These are phyloP conservation scores for Danionella cerebrum DNA, from an alignment of 2,113 vertebrate species.

Conservation along the genomic window DNA sequence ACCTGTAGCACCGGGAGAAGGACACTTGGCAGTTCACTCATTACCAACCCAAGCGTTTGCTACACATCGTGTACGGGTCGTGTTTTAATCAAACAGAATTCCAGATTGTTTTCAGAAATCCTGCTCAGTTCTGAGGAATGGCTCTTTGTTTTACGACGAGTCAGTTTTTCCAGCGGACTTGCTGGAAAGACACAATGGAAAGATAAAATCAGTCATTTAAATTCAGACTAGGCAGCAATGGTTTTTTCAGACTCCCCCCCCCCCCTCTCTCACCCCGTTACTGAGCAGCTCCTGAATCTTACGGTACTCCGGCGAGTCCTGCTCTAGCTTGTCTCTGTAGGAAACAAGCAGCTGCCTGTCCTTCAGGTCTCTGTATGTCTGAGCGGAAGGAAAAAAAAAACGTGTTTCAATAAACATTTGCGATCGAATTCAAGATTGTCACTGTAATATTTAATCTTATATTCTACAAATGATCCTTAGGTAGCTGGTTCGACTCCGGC, in stretches of 20 bases:
- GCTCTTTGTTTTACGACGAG: too few species aligned
- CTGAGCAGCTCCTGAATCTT: slow-evolving; percentile 79
- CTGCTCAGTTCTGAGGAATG: background rate
- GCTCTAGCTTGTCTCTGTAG: slow-evolving; percentile 78
- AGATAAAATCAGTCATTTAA: background rate
- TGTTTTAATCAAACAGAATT: too few species aligned
- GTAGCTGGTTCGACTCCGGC: too few species aligned
- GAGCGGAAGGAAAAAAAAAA: slow-evolving; percentile 5
- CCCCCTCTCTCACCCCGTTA: slow-evolving; percentile 77
- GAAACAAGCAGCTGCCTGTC: slow-evolving; percentile 80
- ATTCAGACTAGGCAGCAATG: too few species aligned
- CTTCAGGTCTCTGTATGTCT: slow-evolving; percentile 87
- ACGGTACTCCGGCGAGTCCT: slow-evolving; percentile 73
- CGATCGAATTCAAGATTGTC: too few species aligned
- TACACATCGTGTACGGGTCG: too few species aligned
- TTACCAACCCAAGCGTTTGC: too few species aligned
- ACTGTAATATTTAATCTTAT: too few species aligned
- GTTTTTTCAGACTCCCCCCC: too few species aligned
- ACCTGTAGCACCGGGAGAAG: slow-evolving; percentile 18
- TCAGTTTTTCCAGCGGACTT: slow-evolving; percentile 98
- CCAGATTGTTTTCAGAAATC: too few species aligned
- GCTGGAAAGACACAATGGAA: slow-evolving; percentile 59
- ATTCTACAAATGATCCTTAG: too few species aligned
- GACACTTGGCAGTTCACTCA: slow-evolving; percentile 17
- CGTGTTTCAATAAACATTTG: too few species aligned